Evolutionary conservation across 2,113 vertebrate genomes (phyloP).

Genomic region (Meles meles): DNA sequence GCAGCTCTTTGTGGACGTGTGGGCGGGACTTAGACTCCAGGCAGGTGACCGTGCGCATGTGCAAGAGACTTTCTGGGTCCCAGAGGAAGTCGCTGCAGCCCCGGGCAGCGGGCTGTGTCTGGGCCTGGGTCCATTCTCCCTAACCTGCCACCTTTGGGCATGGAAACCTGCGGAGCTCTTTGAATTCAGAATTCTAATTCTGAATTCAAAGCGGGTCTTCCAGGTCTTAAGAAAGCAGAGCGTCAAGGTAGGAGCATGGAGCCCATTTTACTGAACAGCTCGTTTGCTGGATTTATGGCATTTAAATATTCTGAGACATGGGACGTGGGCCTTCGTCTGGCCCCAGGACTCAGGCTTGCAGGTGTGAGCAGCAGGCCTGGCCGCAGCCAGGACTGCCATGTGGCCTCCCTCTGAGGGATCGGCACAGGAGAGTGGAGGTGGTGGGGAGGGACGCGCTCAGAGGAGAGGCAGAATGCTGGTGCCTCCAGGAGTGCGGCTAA

Average conservation of each 20-base stretch:
- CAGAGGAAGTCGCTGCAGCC: too few relatives aligned
- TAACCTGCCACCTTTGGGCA: rapidly evolving
- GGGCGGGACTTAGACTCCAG: not conserved
- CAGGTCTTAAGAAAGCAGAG: not conserved
- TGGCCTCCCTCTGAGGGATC: not conserved
- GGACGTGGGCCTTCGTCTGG: not conserved
- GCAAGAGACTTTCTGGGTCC: too few relatives aligned
- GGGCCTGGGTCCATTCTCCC: not conserved
- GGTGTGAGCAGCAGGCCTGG: not conserved
- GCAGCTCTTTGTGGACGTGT: not conserved
- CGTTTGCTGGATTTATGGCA: not conserved
- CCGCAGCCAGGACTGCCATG: not conserved
- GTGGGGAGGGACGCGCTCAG: rapidly evolving
- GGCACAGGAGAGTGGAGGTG: not conserved
- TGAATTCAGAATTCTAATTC: too few relatives aligned
- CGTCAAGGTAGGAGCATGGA: not conserved
- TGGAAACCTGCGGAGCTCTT: not conserved
- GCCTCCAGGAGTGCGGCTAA: not conserved
- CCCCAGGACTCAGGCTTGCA: not conserved
- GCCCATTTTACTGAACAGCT: not conserved
- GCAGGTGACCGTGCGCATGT: rapidly evolving
- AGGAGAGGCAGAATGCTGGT: not conserved
- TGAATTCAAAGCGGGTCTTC: not conserved
- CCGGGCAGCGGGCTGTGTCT: not conserved
- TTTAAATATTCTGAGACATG: not conserved